Conservation (phyloP, 2,113 vertebrate species). For the Coptodon rendalli region DNA sequence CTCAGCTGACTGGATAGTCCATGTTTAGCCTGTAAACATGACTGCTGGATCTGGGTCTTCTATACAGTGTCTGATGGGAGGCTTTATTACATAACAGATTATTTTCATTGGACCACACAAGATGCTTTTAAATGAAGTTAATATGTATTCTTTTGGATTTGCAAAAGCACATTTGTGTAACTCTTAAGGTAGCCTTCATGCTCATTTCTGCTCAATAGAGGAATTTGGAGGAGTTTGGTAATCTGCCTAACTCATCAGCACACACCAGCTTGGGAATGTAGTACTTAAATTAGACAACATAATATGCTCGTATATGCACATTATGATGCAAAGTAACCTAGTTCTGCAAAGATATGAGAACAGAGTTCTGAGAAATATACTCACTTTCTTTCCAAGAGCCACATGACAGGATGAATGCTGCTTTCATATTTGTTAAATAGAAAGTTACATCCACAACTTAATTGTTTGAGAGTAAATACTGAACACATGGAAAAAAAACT, state of each 20-base stretch:
- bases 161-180: neutral
- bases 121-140: neutral
- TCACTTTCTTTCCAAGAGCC: neutral
- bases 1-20: neutral
- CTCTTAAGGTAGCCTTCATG: neutral
- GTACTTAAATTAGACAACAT: neutral
- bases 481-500: neutral
- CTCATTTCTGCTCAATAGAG: neutral
- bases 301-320: neutral
- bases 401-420: neutral
- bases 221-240: neutral
- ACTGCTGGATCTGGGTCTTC: neutral
- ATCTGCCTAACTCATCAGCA: neutral
- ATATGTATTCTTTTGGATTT: neutral
- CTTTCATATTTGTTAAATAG: neutral
- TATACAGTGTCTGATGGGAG: neutral
- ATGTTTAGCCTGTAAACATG: slow-evolving; percentile 23
- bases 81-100: slow-evolving; percentile 7
- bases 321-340: neutral
- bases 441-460: neutral
- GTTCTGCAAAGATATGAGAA: neutral
- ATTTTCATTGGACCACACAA: neutral
- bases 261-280: neutral
- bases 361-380: neutral
- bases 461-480: neutral